Evolutionary conservation across 2,888 invertebrate species (phyloP).

Genomic region (Ophraella communa): DNA sequence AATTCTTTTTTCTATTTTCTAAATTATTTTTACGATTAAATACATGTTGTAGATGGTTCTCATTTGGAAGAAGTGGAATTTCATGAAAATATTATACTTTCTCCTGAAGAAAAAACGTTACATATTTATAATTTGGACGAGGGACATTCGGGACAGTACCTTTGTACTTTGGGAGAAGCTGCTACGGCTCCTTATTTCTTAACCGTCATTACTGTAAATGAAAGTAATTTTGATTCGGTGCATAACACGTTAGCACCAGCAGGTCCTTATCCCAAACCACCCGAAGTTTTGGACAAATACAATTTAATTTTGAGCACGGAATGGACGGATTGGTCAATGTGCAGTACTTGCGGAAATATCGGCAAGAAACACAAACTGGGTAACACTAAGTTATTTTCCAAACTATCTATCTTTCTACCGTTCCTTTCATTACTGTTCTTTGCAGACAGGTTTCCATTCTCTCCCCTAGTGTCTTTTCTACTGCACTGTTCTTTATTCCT

Average conservation of each 20-base stretch:
- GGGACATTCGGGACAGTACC: conserved; percentile 65
- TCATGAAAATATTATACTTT: conserved; percentile 58
- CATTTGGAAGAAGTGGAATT: conserved; percentile 55
- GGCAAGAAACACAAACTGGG: conserved; percentile 68
- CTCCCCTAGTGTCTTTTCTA: no score
- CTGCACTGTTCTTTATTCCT: no score
- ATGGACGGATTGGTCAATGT: conserved; percentile 72
- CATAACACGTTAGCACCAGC: conserved; percentile 47
- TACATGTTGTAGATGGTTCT: conserved; percentile 32
- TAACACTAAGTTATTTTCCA: no score
- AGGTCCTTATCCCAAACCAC: conserved; percentile 53
- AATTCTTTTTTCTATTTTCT: no score
- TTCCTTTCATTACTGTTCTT: no score
- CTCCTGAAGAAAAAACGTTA: conserved; percentile 60
- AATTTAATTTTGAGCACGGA: conserved; percentile 62
- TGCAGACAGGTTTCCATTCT: no score
- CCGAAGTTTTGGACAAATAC: conserved; percentile 46
- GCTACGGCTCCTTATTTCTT: conserved; percentile 61
- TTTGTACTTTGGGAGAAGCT: conserved; percentile 62
- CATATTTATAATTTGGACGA: conserved; percentile 62
- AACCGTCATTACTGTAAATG: conserved; percentile 61
- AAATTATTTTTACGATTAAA: no score
- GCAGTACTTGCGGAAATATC: conserved; percentile 67
- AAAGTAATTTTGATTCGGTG: conserved; percentile 46
- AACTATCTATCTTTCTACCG: no score